Evolutionary conservation across 2,113 vertebrate species (phyloP), one percentile per base, ranked within the genome.

Genomic region (Upupa epops): DNA sequence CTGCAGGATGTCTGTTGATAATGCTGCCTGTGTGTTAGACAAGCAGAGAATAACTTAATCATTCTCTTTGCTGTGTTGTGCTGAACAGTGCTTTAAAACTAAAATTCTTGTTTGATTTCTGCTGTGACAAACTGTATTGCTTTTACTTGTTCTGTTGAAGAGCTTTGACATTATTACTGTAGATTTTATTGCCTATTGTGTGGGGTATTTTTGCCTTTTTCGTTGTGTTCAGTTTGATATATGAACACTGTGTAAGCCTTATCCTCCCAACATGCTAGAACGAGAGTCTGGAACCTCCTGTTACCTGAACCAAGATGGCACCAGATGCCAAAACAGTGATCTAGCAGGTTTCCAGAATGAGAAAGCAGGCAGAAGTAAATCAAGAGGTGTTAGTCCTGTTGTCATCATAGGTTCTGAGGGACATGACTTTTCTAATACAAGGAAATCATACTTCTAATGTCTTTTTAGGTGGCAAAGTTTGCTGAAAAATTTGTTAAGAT

Each of bases 1-100:
- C 96, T 98, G 96, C 98, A 98, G 98, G 95, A 93, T 96, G 97
- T 97, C 97, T 96, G 96, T 97, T 96, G 97, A 97, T 97, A 98
- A 98, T 97, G 89, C 95, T 96, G 94, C 92, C 93, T 97, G 96
- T 70, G 1, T 97, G 95, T 97, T 96, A 97, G 96, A 97, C 96
- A 97, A 97, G 96, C 96, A 96, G 96, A 96, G 94, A 97, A 96
- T 97, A 92, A 97, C 97, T 97, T 97, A 94, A 96, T 96, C 97
- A 92, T 95, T 92, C 87, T 83, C 60, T 96, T 96, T 96, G 88
- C 93, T 93, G 25, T 92, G 58, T 96, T 96, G 84, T 96, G 94
- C 91, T 94, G 94, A 97, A 89, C 87, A 65, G 78, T 90, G 90
- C 85, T 97, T 96, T 93, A 96, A 96, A 96, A 95, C 83, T 85